Evolutionary conservation across 2,113 vertebrate genomes (phyloP), one percentile per base, ranked within the genome.

Genomic region (Colius striatus): DNA sequence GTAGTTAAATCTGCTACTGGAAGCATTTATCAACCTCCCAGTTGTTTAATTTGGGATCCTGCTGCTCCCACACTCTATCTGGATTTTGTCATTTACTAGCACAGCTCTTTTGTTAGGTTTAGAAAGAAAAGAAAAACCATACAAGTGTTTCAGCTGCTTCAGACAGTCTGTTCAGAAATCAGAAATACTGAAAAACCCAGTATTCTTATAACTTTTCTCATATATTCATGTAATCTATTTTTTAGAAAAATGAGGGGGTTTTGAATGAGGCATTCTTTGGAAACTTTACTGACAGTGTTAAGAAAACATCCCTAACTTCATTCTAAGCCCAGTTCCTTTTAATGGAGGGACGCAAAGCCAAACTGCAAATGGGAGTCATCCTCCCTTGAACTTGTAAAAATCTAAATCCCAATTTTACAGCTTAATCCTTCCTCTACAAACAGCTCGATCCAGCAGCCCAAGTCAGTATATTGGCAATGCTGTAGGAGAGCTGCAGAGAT

Each of bases 21-120:
- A 96, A 96, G 70, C 81, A 82, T 96, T 95, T 95, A 90, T 93
- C 92, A 95, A 65, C 77, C 45, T 92, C 72, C 61, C 71, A 71
- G 79, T 91, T 96, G 92, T 89, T 97, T 91, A 89, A 91, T 95
- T 87, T 92, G 63, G 84, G 81, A 80, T 90, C 96, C 95, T 79
- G 92, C 95, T 93, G 97, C 82, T 96, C 94, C 82, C 81, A 84
- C 71, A 90, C 62, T 83, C 70, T 95, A 61, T 96, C 95, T 97
- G 96, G 82, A 87, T 95, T 97, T 97, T 95, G 95, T 94, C 95
- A 95, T 95, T 95, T 87, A 91, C 54, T 71, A 47, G 21, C 79
- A 13, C 78, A 94, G 25, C 57, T 84, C 36, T 55, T 61, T 65
- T 84, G 57, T 29, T 82, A 93, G 12, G 48, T 76, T 79, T 66